Conservation (phyloP, 2,888 invertebrate species). For the Craniophora ligustri region DNA sequence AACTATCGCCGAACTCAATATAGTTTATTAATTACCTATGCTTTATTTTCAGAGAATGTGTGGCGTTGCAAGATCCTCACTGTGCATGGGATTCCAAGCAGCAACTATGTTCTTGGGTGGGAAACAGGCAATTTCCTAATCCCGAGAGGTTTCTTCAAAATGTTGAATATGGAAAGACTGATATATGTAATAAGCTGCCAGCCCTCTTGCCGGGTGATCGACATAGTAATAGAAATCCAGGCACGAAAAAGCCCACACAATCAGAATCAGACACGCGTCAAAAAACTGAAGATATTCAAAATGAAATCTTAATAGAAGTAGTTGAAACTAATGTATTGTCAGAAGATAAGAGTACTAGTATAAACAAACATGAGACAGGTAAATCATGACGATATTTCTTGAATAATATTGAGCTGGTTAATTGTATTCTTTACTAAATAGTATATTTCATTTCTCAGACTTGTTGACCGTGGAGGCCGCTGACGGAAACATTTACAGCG, state of each 20-base stretch:
- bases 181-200: constrained; percentile 86
- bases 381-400: constrained; percentile 16
- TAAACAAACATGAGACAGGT: constrained; percentile 85
- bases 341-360: constrained; percentile 85
- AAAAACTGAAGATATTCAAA: constrained; percentile 89
- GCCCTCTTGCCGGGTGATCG: constrained; percentile 78
- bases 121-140: constrained; percentile 88
- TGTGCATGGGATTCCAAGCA: constrained; percentile 97
- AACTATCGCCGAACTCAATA: neutral
- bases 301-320: constrained; percentile 90
- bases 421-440: neutral
- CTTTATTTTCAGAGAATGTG: constrained; percentile 92
- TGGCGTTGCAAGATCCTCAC: constrained; percentile 98
- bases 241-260: constrained; percentile 80
- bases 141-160: constrained; percentile 92
- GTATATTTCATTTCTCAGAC: constrained; percentile 65
- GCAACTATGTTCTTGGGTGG: constrained; percentile 88
- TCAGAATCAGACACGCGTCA: constrained; percentile 85
- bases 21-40: constrained; percentile 1
- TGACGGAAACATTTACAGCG: constrained; percentile 92
- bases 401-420: neutral
- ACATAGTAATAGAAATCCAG: constrained; percentile 80
- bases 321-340: constrained; percentile 90
- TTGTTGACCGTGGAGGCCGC: constrained; percentile 86
- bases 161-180: constrained; percentile 91